Evolutionary conservation across 2,113 vertebrate species (phyloP), one percentile per base, ranked within the genome.

Genomic region (Cervus canadensis): DNA sequence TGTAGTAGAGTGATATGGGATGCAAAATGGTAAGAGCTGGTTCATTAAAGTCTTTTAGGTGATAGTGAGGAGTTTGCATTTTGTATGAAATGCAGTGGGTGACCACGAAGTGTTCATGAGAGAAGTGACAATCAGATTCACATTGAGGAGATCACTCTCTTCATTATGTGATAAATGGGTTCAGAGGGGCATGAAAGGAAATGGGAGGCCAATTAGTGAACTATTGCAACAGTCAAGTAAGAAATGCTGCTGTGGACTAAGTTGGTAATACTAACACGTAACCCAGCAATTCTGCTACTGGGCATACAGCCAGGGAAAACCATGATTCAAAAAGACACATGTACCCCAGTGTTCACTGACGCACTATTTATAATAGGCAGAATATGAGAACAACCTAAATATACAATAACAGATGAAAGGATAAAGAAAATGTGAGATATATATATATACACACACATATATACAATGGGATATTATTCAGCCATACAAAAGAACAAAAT

Each of bases 381-480:
- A 71, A 36, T 12, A 36, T 71, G 64, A 21, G 21, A 71, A 71
- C 64, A 71, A 21, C n/a, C 17, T 71, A 71, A 67, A 36, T 71
- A 36, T 12, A n/a, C 64, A 36, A 36, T 71, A 36, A 71, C n/a
- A 71, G 64, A 36, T 21, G n/a, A 36, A 21, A 21, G 64, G 64
- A 36, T 67, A 67, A 36, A 71, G n/a, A 71, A 71, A 21, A 71
- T 71, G n/a, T 67, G n/a, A 33, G 6, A 62, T 7, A 17, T 64
- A 33, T 33, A 62, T 1, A 14, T 1, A 36, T 1, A 36, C 9
- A 36, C 5, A 36, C 5, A 36, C 5, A 71, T 0, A 36, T n/a
- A 71, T 17, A 71, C 19, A 71, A 71, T 71, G n/a, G n/a, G 33
- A 23, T 71, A 21, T 71, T 23, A 71, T 71, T 36, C 64, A 23